phyloP scores from a whole-genome alignment of 2,113 vertebrate species.

The Jacana jacana region DNA sequence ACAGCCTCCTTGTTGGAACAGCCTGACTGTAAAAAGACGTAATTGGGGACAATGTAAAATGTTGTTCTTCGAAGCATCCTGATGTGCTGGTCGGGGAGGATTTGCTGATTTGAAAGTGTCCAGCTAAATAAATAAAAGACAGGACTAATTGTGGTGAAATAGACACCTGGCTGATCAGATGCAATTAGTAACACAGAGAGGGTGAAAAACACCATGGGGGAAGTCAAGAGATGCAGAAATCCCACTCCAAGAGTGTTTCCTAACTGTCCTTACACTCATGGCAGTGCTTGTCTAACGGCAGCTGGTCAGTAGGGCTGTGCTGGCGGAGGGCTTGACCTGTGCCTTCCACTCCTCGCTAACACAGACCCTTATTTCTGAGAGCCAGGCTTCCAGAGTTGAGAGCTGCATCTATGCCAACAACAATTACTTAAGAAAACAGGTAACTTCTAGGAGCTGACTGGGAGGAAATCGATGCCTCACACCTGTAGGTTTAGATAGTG shows the following conservation, averaged over 20 bases:
- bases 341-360: background rate
- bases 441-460: background rate
- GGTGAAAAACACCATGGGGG: background rate
- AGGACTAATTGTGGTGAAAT: background rate
- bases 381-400: background rate
- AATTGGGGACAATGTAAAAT: background rate
- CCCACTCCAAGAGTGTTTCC: background rate
- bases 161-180: background rate
- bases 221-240: background rate
- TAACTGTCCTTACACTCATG: background rate
- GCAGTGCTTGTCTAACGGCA: background rate
- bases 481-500: background rate
- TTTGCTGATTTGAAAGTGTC: background rate
- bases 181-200: background rate
- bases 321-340: background rate
- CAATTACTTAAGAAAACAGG: conserved; percentile 20
- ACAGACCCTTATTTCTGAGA: background rate
- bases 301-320: background rate
- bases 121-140: background rate
- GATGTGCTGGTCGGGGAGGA: background rate
- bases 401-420: background rate
- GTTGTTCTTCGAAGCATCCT: background rate
- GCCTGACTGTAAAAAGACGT: background rate
- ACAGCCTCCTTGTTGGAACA: background rate
- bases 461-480: conserved; percentile 9